Evolutionary conservation across 2,888 invertebrate species (phyloP).

Genomic region (Exephanes ischioxanthus): DNA sequence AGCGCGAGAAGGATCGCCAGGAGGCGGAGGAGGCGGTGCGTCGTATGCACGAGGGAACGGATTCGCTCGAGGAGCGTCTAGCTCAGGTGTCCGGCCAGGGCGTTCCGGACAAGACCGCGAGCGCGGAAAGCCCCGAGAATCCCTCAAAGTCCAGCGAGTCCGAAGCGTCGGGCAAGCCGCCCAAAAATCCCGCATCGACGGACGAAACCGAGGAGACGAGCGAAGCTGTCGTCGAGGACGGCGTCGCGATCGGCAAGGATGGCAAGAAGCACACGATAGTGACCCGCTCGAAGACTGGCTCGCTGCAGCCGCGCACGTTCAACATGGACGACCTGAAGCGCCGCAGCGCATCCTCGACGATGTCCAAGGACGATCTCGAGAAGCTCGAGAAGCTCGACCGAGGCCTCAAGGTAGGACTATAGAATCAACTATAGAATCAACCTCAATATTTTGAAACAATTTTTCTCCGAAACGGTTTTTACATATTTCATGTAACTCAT

Average conservation of each 20-base stretch:
- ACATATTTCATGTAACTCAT: too few species aligned
- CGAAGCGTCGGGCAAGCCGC: conserved; percentile 74
- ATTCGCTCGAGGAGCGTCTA: conserved; percentile 84
- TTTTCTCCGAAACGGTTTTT: too few species aligned
- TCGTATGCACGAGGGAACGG: conserved; percentile 85
- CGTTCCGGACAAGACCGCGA: conserved; percentile 78
- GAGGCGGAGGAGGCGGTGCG: conserved; percentile 86
- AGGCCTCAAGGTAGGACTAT: conserved; percentile 71
- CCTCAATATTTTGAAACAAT: too few species aligned
- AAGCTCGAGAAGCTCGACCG: conserved; percentile 81
- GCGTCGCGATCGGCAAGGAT: conserved; percentile 80
- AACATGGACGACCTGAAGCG: conserved; percentile 87
- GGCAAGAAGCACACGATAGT: conserved; percentile 86
- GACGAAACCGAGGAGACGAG: conserved; percentile 79
- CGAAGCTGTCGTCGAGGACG: conserved; percentile 78
- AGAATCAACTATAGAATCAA: too few species aligned
- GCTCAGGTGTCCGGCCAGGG: conserved; percentile 82
- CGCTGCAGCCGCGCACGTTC: conserved; percentile 87
- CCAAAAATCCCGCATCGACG: conserved; percentile 75
- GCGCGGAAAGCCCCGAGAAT: neutral
- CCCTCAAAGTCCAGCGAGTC: neutral
- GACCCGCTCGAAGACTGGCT: conserved; percentile 89
- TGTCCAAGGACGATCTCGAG: conserved; percentile 85
- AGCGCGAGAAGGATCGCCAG: conserved; percentile 86
- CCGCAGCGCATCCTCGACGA: conserved; percentile 74